Evolutionary conservation across 2,888 invertebrate species (phyloP).

Genomic region (Baccha elongata): DNA sequence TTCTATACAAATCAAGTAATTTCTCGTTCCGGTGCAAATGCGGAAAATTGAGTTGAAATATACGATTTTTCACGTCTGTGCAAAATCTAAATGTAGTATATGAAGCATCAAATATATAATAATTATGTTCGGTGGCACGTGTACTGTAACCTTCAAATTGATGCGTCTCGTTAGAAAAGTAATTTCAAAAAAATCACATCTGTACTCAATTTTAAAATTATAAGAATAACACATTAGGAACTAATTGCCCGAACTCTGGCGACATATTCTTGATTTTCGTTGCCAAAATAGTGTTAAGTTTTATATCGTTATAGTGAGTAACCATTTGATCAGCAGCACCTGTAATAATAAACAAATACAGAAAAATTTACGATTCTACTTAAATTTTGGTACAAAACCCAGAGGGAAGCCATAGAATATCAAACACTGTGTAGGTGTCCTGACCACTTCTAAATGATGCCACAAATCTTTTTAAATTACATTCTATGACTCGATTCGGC

Average conservation of each 20-base stretch:
- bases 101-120: background rate
- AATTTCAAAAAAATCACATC: conserved; percentile 15
- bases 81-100: background rate
- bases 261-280: conserved; percentile 7
- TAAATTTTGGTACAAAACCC: too few relatives aligned
- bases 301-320: too few relatives aligned
- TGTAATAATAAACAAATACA: too few relatives aligned
- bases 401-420: background rate
- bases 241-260: conserved; percentile 11
- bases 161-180: conserved; percentile 35
- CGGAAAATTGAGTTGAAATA: too few relatives aligned
- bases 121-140: conserved; percentile 10
- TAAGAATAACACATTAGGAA: conserved; percentile 9
- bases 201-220: conserved; percentile 4
- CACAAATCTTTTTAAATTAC: conserved; percentile 12
- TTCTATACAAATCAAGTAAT: too few relatives aligned
- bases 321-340: conserved; percentile 9
- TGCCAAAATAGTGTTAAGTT: conserved; percentile 15
- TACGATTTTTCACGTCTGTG: too few relatives aligned
- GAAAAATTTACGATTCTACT: too few relatives aligned
- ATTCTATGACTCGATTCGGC: background rate
- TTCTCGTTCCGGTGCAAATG: too few relatives aligned
- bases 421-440: background rate
- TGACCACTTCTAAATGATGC: background rate
- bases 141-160: conserved; percentile 24